Base-by-base conservation (phyloP, 1,140 invertebrate species). In the Hylaeus anthracinus region DNA sequence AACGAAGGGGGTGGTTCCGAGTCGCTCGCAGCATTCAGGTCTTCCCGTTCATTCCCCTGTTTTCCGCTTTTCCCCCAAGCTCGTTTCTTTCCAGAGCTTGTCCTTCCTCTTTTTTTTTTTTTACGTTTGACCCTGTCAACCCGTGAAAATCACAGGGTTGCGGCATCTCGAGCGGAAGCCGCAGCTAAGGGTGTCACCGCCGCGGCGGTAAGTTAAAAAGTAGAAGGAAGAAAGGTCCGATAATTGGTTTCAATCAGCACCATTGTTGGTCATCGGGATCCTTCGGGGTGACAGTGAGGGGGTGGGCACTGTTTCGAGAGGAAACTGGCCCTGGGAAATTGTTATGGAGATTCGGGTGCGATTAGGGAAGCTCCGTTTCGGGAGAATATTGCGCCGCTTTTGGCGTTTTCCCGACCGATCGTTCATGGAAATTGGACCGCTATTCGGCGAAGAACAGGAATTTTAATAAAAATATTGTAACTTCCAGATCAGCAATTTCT, bases 161-260 rank as follows among this genome's bases (percentile, higher is more conserved):
- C 83, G 79, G 77, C 79, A 87, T 88, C 73, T 91, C 86, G 88
- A 87, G 89, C 90, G 93, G 92, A 93, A 93, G 86, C 77, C 84
- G 85, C 88, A 87, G 81, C 86, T 77, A 88, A 87, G 88, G 91
- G 91, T 92, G 92, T 92, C 87, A 85, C 80, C 81, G 86, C 88
- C 78, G 64, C 86, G 85, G 85, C 81, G 84, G 82, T 72, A 86
- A 89, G 85, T 88, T 83, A 85, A 90, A 86, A 87, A 89, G 81
- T 87, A 88, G 87, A 89, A 88, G 63, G 55, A 86, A 73, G 72
- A 79, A 81, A 82, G 76, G 90, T 89, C 88, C 88, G 90, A 92
- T 91, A 88, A 90, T 90, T 90, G 92, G 87, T 92, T 91, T 92
- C 92, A 92, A 92, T 93, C 91, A 93, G 92, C 90, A 84, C 90